Evolutionary conservation across 2,888 invertebrate species (phyloP).

Genomic region (Melieria crassipennis): DNA sequence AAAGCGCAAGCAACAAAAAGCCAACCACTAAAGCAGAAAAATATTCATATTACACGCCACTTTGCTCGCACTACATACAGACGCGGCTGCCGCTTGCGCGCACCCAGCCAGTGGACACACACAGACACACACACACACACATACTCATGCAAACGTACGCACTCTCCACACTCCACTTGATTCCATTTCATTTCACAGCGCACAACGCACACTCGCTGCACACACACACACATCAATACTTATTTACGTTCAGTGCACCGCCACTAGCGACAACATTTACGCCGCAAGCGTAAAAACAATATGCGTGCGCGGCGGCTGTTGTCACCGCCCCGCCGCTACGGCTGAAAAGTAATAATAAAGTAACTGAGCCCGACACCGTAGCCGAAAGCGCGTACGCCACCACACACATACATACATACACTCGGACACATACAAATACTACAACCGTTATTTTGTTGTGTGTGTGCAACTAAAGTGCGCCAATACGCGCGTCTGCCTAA

Average conservation of each 20-base stretch:
- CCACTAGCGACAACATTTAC: no score
- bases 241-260: not conserved
- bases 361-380: slow-evolving; percentile 18
- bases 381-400: no score
- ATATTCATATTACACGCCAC: slow-evolving; percentile 36
- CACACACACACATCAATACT: not conserved
- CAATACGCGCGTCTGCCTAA: no score
- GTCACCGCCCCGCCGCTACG: no score
- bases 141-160: not conserved
- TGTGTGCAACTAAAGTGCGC: no score
- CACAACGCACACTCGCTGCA: not conserved
- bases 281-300: no score
- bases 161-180: slow-evolving; percentile 9
- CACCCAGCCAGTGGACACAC: not conserved
- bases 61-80: not conserved
- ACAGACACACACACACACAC: not conserved
- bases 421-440: no score
- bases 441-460: no score
- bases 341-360: slow-evolving; percentile 1
- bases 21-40: slow-evolving; percentile 33
- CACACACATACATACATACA: not conserved
- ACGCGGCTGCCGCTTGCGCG: not conserved
- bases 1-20: slow-evolving; percentile 1
- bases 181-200: slow-evolving; percentile 21
- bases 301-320: no score